These are phyloP conservation scores for Himalopsyche kuldschensis DNA, from an alignment of 2,888 invertebrate genomes.

Conservation along the genomic window DNA sequence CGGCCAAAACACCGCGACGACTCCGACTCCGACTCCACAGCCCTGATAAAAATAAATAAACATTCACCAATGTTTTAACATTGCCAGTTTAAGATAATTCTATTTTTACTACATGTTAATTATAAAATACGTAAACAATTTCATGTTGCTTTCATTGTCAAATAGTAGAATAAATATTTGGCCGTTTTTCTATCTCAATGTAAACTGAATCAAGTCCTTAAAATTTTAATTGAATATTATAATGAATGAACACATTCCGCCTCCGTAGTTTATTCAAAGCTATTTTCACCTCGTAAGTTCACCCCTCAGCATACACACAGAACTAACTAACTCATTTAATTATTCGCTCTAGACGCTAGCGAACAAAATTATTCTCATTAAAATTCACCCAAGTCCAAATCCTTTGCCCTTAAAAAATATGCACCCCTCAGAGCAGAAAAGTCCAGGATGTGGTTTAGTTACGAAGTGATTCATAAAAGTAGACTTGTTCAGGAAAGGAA, in stretches of 20 bases:
- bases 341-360: conserved; percentile 7
- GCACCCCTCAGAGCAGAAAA: conserved; percentile 10
- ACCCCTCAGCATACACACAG: background rate
- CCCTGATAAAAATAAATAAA: no score
- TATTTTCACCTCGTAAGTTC: conserved; percentile 1
- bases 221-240: background rate
- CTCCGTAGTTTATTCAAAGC: background rate
- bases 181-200: no score
- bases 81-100: no score
- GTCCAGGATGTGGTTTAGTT: background rate
- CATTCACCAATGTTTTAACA: no score
- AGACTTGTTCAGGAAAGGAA: background rate
- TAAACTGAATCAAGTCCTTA: background rate
- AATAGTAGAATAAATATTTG: no score
- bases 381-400: conserved; percentile 34
- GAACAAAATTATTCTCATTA: conserved; percentile 32
- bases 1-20: no score
- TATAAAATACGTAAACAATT: no score
- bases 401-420: conserved; percentile 19
- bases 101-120: no score
- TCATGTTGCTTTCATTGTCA: no score
- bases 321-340: conserved; percentile 5
- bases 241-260: conserved; percentile 6
- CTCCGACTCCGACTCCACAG: no score
- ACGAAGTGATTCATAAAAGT: background rate